These are phyloP conservation scores for Balearica regulorum DNA, from an alignment of 2,797 vertebrate genomes.

Conservation along the genomic window DNA sequence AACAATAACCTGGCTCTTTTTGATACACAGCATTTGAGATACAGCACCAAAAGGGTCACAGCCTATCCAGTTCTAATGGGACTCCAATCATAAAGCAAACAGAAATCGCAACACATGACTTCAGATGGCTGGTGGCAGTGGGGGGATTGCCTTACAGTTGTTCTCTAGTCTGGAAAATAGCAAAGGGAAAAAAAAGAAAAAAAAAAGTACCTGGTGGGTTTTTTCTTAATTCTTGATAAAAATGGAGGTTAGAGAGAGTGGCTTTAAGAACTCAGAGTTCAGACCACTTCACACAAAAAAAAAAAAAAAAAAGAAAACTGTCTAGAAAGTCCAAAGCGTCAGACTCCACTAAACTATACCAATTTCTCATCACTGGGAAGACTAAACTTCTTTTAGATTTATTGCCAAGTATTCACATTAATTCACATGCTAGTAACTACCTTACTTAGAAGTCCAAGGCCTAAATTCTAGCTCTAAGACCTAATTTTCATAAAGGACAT, in stretches of 20 bases:
- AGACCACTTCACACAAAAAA: neutral
- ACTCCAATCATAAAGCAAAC: neutral
- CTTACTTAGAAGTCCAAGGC: neutral
- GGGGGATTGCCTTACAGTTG: neutral
- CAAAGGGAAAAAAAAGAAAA: neutral
- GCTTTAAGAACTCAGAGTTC: neutral
- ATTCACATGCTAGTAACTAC: neutral
- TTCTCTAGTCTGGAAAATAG: neutral
- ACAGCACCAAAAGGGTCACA: neutral
- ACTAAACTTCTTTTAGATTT: neutral
- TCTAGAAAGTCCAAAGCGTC: neutral
- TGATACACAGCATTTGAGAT: neutral
- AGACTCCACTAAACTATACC: neutral
- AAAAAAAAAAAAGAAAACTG: neutral
- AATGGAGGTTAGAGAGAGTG: neutral
- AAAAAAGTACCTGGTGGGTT: accelerated
- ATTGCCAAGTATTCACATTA: neutral
- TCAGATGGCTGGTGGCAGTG: neutral
- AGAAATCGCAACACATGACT: neutral
- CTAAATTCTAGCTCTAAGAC: neutral
- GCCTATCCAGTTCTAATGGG: neutral
- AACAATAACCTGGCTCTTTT: neutral
- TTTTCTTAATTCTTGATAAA: neutral
- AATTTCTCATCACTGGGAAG: neutral
- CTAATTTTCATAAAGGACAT: neutral